These are phyloP conservation scores for Ceyx margarethae DNA, from an alignment of 2,113 vertebrate species.

Conservation along the genomic window DNA sequence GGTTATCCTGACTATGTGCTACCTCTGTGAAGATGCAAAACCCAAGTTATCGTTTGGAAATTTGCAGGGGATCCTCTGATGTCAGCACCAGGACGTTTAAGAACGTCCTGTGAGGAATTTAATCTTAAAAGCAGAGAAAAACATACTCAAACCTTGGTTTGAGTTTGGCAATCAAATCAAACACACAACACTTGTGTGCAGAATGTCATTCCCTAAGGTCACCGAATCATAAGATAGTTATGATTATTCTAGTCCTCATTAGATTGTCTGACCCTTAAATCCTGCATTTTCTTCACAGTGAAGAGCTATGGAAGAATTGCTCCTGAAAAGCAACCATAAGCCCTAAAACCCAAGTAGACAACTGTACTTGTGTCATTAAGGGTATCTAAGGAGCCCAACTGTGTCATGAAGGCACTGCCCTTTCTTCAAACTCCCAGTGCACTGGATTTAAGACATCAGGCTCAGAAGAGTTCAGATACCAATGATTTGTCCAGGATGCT, in stretches of 20 bases:
- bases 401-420: neutral
- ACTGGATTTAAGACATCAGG: neutral
- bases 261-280: neutral
- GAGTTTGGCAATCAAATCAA: neutral
- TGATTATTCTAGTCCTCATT: neutral
- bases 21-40: neutral
- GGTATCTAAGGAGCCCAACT: neutral
- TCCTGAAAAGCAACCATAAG: neutral
- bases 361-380: neutral
- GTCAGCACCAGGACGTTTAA: neutral
- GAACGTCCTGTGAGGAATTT: neutral
- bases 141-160: neutral
- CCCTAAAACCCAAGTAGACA: neutral
- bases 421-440: neutral
- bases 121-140: neutral
- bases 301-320: neutral
- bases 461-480: neutral
- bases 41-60: neutral
- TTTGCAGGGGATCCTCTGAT: neutral
- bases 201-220: neutral
- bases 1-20: neutral
- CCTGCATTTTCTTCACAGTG: neutral
- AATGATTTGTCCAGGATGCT: neutral
- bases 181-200: neutral
- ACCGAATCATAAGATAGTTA: neutral